Base-by-base conservation (phyloP, 2,888 invertebrate genomes). In the Chymomyza fuscimana region DNA sequence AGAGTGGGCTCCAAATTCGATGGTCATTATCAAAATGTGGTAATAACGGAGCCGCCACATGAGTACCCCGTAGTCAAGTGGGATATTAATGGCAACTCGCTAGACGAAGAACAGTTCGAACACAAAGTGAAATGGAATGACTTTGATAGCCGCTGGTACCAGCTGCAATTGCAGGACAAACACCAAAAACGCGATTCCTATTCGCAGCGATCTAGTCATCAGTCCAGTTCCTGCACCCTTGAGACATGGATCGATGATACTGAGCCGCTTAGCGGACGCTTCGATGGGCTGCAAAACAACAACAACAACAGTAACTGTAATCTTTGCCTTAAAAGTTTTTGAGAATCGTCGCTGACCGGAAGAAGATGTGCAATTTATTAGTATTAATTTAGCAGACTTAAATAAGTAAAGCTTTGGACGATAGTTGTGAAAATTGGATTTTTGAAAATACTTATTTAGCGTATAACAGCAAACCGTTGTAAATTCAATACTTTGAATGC, bases 231-330 rank as follows among this genome's bases (percentile, higher is more conserved):
- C 51, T 91, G 91, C 60, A 92, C 92, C 4, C 70, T 91, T 36
- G 91, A 92, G 70, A 92, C 92, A 2, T 92, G 92, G 92, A 72
- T 92, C 67, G 92, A 92, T 72, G 92, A 92, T 65, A 89, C 91
- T 70, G 77, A 87, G 36, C 51, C 76, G 51, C 12, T 73, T 62
- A 60, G 60, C 36, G 72, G 71, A 25, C 54, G 64, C 6, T 72
- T 74, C 61, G 77, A 87, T 67, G 74, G 80, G 56, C 72, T 75
- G 69, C 82, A 73, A 63, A 60, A 64, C 65, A 63, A 63, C 52
- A 60, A 64, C 65, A 63, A 63, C 52, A 62, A 32, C 65, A 73
- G 52, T 71, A 81, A 76, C 69, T 84, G 69, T 66, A 87, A 84
- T 67, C 70, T 82, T 71, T 89, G 89, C 87, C 90, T 89, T 82